A percentile compares a stretch with the other conserved stretches of the same genome.
These are phyloP conservation scores for Oxystoma pomonae DNA, from an alignment of 2,888 invertebrate genomes.

Conservation along the genomic window DNA sequence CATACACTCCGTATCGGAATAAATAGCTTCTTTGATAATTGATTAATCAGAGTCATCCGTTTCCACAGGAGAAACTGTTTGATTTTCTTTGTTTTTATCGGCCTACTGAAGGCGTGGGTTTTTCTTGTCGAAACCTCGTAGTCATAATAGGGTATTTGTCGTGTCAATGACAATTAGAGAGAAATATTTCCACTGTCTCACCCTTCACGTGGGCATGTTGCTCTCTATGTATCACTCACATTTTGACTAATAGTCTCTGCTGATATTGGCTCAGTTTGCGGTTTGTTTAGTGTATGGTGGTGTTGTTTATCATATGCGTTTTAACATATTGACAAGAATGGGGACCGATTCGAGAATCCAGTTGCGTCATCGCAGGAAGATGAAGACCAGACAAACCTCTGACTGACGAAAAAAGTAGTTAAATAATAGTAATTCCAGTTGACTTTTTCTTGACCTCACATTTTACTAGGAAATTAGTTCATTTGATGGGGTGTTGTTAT, in stretches of 20 bases:
- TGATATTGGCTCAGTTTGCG: conserved; percentile 18
- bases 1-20: conserved; percentile 48
- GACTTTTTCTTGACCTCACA: conserved; percentile 28
- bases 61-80: conserved; percentile 1
- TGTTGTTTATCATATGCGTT: background rate
- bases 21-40: conserved; percentile 30
- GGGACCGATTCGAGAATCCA: conserved; percentile 9
- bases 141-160: background rate
- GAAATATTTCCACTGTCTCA: conserved; percentile 1
- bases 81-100: conserved; percentile 7
- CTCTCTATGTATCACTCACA: background rate
- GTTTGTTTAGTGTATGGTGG: conserved; percentile 12
- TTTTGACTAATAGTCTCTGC: conserved; percentile 10
- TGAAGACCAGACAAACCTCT: conserved; percentile 23
- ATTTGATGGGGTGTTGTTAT: conserved; percentile 39
- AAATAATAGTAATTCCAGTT: conserved; percentile 19
- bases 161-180: background rate
- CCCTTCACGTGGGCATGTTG: conserved; percentile 3
- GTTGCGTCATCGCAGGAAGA: conserved; percentile 23
- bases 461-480: conserved; percentile 24
- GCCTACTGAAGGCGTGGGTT: conserved; percentile 6
- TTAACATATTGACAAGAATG: conserved; percentile 10
- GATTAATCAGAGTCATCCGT: background rate
- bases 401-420: conserved; percentile 22
- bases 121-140: background rate